phyloP scores from a whole-genome alignment of 2,888 invertebrate species.

The Sicus ferrugineus region DNA sequence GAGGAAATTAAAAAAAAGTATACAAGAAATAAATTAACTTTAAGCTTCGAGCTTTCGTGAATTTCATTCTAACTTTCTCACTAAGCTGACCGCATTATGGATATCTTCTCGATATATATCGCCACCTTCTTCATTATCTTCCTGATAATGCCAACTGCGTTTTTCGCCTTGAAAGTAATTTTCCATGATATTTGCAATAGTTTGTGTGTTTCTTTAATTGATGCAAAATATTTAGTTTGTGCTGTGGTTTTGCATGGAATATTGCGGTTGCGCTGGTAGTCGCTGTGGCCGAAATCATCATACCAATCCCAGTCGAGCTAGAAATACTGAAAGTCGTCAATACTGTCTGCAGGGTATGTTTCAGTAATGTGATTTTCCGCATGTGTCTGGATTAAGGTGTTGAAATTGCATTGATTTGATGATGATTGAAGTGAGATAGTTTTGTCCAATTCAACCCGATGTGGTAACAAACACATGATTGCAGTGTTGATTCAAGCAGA shows the following conservation, averaged over 20 bases:
- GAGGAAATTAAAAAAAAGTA: neutral
- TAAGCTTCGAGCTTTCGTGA: neutral
- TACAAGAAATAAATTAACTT: neutral
- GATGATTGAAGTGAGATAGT: no score
- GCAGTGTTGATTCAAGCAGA: no score
- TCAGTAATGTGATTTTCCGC: neutral
- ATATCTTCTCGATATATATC: constrained; percentile 41
- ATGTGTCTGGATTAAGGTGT: no score
- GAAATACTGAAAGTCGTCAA: neutral
- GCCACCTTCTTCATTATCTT: constrained; percentile 43
- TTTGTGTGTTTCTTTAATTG: neutral
- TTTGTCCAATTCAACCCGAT: no score
- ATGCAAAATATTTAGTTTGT: constrained; percentile 40
- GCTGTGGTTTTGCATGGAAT: constrained; percentile 44
- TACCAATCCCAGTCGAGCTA: neutral
- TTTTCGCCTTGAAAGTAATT: constrained; percentile 48
- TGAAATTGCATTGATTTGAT: no score
- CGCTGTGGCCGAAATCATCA: constrained; percentile 11
- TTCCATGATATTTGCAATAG: neutral
- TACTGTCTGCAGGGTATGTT: constrained; percentile 24
- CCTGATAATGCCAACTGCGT: constrained; percentile 47
- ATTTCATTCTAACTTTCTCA: no score
- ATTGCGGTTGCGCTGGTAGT: constrained; percentile 37
- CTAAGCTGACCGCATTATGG: no score
- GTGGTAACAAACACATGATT: no score